phyloP scores from a whole-genome alignment of 2,113 vertebrate species.

The Myiagra hebetior region DNA sequence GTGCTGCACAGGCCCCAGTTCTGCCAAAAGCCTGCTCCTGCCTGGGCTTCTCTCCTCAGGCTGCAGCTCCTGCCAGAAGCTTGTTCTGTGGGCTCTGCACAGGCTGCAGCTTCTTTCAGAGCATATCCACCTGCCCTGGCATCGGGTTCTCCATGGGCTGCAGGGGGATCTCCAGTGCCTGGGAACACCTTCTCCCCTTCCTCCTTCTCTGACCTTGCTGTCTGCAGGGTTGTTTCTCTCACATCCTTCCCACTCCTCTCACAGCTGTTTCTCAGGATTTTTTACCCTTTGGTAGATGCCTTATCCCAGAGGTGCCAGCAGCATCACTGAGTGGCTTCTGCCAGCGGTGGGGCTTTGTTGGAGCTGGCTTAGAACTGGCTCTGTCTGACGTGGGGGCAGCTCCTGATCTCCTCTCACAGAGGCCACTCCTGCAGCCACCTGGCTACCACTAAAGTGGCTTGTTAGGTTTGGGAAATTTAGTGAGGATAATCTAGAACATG shows the following conservation, averaged over 20 bases:
- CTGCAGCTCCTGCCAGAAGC: neutral
- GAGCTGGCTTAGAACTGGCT: neutral
- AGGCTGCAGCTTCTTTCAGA: neutral
- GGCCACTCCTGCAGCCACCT: neutral
- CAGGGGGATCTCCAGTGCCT: neutral
- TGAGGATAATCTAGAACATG: neutral
- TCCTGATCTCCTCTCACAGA: neutral
- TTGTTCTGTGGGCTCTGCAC: neutral
- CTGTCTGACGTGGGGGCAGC: neutral
- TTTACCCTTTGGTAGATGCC: neutral
- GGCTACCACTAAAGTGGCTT: neutral
- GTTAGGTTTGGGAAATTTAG: neutral
- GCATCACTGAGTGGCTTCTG: rapidly evolving
- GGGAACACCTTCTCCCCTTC: neutral
- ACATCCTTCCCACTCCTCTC: neutral
- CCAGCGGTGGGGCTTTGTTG: neutral
- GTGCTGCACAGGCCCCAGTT: neutral
- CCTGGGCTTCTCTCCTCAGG: neutral
- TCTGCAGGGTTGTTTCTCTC: neutral
- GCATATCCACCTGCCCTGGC: neutral
- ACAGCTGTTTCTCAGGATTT: neutral
- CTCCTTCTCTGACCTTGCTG: neutral
- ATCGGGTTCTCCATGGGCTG: neutral
- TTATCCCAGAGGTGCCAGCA: neutral
- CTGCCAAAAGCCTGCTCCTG: neutral